Base-by-base conservation (phyloP, 1,140 invertebrate species). In the Centruroides vittatus region DNA sequence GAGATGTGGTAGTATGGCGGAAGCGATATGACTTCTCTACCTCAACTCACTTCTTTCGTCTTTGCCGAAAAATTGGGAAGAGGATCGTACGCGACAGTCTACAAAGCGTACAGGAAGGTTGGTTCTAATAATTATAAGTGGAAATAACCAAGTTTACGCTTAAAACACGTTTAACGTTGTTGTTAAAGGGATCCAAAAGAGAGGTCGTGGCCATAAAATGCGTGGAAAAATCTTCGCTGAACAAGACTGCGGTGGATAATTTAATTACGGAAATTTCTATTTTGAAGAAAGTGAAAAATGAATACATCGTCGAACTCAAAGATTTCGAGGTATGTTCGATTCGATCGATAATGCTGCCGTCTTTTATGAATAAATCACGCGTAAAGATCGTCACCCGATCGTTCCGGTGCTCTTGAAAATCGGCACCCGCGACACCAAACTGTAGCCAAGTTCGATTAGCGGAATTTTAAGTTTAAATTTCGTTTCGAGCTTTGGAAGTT, bases 81-180 rank as follows among this genome's bases (percentile, higher is more conserved):
- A 61, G 90, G 90, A n/a, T 88, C 86, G 63, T 93, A 89, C 74
- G 84, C 89, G 0, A 84, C 82, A 1, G 90, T 93, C 0, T 92
- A 88, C 70, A 89, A 89, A 77, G 89, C 86, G 7, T 82, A 82
- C 61, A 83, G 81, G 70, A 88, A 88, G 79, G 88, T 89, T 78
- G 64, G 67, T 41, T 41, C 5, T 41, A 41, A 41, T 41, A 41
- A 41, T 41, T 41, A 23, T 9, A 48, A 23, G 23, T 23, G 23
- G 23, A n/a, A 57, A 55, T 55, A 34, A 55, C 34, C 11, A n/a
- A n/a, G 34, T 34, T 13, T 55, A 11, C 34, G 34, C 11, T 13
- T 11, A 13, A 11, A 55, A 55, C 11, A 55, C 34, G 34, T 55
- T 61, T 58, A 9, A 34, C 10, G 9, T 60, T 23, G 23, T 23